Conservation (phyloP, 2,113 vertebrate species). For the Eidolon helvum region DNA sequence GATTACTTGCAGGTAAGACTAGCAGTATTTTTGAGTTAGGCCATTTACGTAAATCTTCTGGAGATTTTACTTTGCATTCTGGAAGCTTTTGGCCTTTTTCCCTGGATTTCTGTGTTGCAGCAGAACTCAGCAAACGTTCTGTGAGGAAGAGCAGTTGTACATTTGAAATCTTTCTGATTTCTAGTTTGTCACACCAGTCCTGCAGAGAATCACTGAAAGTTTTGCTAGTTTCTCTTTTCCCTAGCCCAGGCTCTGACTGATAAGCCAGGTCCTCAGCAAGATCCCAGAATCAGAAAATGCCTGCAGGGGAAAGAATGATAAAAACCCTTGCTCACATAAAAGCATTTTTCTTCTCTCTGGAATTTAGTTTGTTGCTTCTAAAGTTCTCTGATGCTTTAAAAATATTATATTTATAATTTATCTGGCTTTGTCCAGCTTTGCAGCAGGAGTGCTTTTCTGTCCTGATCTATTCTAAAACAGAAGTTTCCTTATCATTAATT, state of each 20-base stretch:
- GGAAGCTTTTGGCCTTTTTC: not conserved
- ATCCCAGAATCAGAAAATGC: not conserved
- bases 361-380: constrained; percentile 40
- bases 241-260: not conserved
- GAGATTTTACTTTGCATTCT: not conserved
- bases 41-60: not conserved
- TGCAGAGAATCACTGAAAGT: not conserved
- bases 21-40: not conserved
- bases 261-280: not conserved
- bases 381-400: constrained; percentile 17
- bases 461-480: not conserved
- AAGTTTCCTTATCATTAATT: not conserved
- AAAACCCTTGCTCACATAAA: not conserved
- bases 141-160: not conserved
- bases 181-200: not conserved
- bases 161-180: not conserved
- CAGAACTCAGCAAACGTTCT: not conserved
- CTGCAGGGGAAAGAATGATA: not conserved
- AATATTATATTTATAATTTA: constrained; percentile 33
- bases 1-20: not conserved
- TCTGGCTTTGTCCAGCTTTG: constrained; percentile 3
- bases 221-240: not conserved
- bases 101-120: not conserved
- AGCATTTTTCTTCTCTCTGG: not conserved
- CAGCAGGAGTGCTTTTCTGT: not conserved